phyloP scores from a whole-genome alignment of 2,888 invertebrate species.

The Incurvaria masculella region DNA sequence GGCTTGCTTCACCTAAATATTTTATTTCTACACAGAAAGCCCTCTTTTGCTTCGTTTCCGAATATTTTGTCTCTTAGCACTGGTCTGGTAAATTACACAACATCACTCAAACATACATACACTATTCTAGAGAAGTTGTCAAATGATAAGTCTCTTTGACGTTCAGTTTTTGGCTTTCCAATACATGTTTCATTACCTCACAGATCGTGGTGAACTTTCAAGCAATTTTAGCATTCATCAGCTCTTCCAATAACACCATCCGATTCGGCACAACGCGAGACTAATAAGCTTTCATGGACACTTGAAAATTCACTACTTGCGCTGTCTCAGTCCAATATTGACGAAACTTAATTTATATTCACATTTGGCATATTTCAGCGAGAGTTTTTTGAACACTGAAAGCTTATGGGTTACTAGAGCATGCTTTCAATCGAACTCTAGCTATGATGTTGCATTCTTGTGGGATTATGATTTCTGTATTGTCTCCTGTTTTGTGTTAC shows the following conservation, averaged over 20 bases:
- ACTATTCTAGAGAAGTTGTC: no score
- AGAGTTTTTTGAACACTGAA: slow-evolving; percentile 25
- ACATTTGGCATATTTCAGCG: slow-evolving; percentile 16
- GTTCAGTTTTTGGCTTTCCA: no score
- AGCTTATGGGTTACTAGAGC: slow-evolving; percentile 46
- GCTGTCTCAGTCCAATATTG: slow-evolving; percentile 46
- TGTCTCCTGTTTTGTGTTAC: not conserved
- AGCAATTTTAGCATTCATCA: not conserved
- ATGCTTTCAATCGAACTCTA: not conserved
- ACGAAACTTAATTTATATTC: slow-evolving; percentile 21
- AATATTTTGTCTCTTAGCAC: no score
- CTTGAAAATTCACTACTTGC: not conserved
- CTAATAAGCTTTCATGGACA: not conserved
- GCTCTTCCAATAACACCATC: no score
- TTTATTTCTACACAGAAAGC: no score
- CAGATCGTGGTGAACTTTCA: not conserved
- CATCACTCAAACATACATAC: no score
- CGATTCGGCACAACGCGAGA: not conserved
- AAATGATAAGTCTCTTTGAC: no score
- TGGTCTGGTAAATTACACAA: no score
- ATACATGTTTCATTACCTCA: no score
- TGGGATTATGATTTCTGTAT: slow-evolving; percentile 9
- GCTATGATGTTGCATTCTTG: slow-evolving; percentile 37
- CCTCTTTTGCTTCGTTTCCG: no score
- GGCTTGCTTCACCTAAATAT: no score